A percentile compares a stretch with the other conserved stretches of the same genome.
These are phyloP conservation scores for Drosophila parvula DNA, from an alignment of 1,140 invertebrate genomes.

Conservation along the genomic window DNA sequence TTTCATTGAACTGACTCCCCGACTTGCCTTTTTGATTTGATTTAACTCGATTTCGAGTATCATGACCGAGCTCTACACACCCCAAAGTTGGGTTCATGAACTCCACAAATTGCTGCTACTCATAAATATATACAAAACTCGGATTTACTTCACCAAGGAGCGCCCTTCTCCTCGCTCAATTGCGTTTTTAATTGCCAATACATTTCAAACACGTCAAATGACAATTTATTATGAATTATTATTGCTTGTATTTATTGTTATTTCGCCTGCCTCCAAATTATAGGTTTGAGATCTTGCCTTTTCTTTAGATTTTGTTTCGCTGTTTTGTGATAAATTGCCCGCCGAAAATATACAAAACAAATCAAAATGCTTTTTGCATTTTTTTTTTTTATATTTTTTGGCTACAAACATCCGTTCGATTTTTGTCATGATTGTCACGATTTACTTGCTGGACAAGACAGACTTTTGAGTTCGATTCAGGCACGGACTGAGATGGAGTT, in stretches of 20 bases:
- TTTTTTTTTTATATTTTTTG: constrained; percentile 56
- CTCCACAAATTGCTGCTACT: constrained; percentile 59
- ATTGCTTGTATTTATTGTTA: constrained; percentile 27
- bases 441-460: constrained; percentile 65
- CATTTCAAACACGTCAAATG: constrained; percentile 72
- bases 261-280: constrained; percentile 37
- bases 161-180: constrained; percentile 33
- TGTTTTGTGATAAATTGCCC: constrained; percentile 73
- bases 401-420: constrained; percentile 71
- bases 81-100: constrained; percentile 62
- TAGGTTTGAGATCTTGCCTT: constrained; percentile 51
- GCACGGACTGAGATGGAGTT: not conserved
- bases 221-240: constrained; percentile 76
- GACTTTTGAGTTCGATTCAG: constrained; percentile 35
- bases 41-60: constrained; percentile 27
- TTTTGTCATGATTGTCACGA: constrained; percentile 79
- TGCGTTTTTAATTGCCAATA: constrained; percentile 75
- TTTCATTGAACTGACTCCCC: constrained; percentile 9
- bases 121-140: constrained; percentile 28
- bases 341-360: constrained; percentile 40
- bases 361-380: constrained; percentile 63
- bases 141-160: constrained; percentile 37
- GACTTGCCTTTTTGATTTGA: constrained; percentile 22
- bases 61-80: constrained; percentile 46
- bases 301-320: constrained; percentile 52